phyloP scores from a whole-genome alignment of 2,797 vertebrate species.

The Varecia variegata region DNA sequence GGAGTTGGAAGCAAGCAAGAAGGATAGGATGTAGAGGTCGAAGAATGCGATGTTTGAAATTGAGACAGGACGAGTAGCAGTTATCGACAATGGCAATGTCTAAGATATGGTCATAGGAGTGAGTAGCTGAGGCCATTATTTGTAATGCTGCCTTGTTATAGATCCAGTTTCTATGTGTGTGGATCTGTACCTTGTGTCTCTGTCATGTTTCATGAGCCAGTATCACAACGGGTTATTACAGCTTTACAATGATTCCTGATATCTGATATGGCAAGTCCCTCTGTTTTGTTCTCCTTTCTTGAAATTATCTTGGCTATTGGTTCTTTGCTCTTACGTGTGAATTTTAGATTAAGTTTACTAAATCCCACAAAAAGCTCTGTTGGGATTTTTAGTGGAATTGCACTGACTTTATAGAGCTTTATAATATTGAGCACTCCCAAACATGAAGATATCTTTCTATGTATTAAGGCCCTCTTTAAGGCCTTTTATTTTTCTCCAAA shows the following conservation, averaged over 20 bases:
- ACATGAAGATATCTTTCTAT: neutral
- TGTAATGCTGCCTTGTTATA: neutral
- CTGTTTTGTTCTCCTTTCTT: neutral
- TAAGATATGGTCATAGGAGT: neutral
- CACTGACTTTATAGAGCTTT: neutral
- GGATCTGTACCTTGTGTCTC: neutral
- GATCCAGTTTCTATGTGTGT: neutral
- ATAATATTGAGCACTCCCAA: neutral
- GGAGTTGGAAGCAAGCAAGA: too few species aligned
- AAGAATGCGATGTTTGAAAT: neutral
- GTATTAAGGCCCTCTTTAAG: neutral
- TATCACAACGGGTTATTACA: neutral
- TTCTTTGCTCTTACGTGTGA: neutral
- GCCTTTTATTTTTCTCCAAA: neutral
- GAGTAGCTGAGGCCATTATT: neutral
- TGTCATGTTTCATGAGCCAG: neutral
- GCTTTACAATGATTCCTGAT: neutral
- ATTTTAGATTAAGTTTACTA: neutral
- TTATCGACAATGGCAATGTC: neutral
- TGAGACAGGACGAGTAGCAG: neutral
- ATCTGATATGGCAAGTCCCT: neutral
- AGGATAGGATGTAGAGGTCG: neutral
- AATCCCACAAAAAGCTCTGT: neutral
- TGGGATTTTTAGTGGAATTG: neutral
- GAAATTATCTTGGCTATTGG: neutral